Conservation (phyloP, 2,113 vertebrate genomes). For the Pimephales promelas region DNA sequence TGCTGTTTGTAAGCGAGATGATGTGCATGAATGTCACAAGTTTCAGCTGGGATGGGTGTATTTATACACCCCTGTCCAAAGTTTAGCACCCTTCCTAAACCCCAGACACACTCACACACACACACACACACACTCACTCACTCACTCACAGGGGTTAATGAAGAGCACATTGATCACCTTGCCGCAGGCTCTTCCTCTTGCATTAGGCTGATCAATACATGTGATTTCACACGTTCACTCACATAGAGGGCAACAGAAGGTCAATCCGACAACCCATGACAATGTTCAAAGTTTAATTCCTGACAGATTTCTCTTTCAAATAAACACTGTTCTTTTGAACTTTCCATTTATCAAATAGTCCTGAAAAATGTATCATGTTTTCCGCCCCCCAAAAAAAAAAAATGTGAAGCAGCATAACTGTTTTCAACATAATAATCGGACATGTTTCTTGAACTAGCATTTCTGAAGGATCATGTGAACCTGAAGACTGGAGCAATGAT, state of each 20-base stretch:
- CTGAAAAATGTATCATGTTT: neutral
- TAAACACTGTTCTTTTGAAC: neutral
- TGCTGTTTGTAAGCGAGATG: slow-evolving; percentile 15
- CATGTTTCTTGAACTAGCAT: neutral
- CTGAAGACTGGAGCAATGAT: neutral
- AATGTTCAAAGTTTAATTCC: neutral
- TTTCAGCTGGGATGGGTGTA: slow-evolving; percentile 58
- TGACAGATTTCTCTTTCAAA: neutral
- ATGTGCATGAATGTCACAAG: slow-evolving; percentile 50
- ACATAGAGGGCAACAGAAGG: slow-evolving; percentile 33
- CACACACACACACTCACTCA: slow-evolving; percentile 11
- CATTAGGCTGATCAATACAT: slow-evolving; percentile 79
- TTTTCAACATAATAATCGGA: neutral
- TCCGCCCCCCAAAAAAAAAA: neutral
- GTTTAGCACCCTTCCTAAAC: slow-evolving; percentile 52
- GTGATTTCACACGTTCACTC: slow-evolving; percentile 71
- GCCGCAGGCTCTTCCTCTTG: slow-evolving; percentile 76
- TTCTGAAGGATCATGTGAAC: neutral
- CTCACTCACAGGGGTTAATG: slow-evolving; percentile 69
- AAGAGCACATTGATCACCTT: slow-evolving; percentile 74
- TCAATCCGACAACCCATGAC: slow-evolving; percentile 17
- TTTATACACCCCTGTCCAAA: slow-evolving; percentile 67
- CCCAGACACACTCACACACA: neutral
- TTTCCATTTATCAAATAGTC: neutral
- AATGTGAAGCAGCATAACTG: neutral